Percentiles rank a stretch among this genome's conserved stretches.
Conservation (phyloP, 2,113 vertebrate genomes). For the Spheniscus mendiculus region DNA sequence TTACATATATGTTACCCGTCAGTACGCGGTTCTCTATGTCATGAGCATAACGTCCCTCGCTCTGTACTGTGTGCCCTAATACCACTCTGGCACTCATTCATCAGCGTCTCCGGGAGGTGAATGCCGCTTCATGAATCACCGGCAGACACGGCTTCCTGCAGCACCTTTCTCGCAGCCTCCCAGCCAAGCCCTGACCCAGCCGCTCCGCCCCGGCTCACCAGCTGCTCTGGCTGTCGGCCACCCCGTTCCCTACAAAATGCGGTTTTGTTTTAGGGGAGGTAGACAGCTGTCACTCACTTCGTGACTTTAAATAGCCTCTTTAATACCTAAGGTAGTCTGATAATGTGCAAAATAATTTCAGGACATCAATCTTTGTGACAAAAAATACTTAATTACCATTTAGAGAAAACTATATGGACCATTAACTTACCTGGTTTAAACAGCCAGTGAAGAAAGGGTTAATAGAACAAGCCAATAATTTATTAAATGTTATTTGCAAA, state of each 20-base stretch:
- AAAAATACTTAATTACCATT: neutral
- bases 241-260: neutral
- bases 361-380: neutral
- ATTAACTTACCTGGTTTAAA: neutral
- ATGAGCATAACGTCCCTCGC: fast-evolving
- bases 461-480: neutral
- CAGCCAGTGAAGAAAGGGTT: neutral
- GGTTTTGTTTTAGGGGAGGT: neutral
- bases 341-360: neutral
- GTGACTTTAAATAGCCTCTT: neutral
- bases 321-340: neutral
- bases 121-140: neutral
- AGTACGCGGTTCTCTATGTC: neutral
- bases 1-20: neutral
- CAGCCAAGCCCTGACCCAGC: neutral
- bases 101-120: neutral
- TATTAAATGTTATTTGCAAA: neutral
- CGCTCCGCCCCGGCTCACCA: neutral
- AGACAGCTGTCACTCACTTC: neutral
- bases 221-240: neutral
- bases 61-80: neutral
- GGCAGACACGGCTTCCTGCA: neutral
- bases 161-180: neutral
- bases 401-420: neutral
- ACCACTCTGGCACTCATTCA: neutral